Base-by-base conservation (phyloP, 2,113 vertebrate species). In the Pterocles burchelli region DNA sequence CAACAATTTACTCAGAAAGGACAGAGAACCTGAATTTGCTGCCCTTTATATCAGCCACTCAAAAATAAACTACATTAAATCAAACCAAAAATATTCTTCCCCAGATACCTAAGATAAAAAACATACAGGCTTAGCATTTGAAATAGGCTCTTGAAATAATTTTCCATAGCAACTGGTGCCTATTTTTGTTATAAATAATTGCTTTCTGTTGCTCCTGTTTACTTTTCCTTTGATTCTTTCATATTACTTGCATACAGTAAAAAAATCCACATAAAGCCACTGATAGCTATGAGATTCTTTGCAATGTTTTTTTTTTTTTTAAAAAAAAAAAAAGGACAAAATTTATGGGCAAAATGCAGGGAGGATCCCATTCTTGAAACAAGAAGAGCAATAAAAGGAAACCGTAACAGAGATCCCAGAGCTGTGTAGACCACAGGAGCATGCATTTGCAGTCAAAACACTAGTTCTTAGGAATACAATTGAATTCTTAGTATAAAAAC, bases 141-240 rank as follows among this genome's bases (percentile, higher is more conserved):
- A 61, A 96, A 48, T 26, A 41, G 4, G 22, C 55, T 45, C 67
- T 17, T 94, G 52, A 74, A 73, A 82, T 57, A 65, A 65, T 86
- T 95, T 96, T 77, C 79, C 43, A 67, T 65, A 91, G 76, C 77
- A 94, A 95, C 62, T 77, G 43, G 24, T 68, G 54, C 26, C 33
- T 96, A 51, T 49, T 95, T 93, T 91, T 84, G 29, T 58, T 73
- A 49, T 59, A 84, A 34, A 58, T 86, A 80, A 88, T 92, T 94
- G 34, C 51, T 85, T 86, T 95, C 49, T 66, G 41, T 33, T 59
- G 71, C 34, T 58, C 11, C 46, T 43, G 45, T 84, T 96, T 90
- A 75, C n/a, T 68, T 82, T 52, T 79, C n/a, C 10, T 84, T 93
- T 80, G 25, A 87, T 82, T 86, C 7, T 72, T 91, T 96, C 19